Base-by-base conservation (phyloP, 2,797 vertebrate species). In the Lycodopsis pacificus region DNA sequence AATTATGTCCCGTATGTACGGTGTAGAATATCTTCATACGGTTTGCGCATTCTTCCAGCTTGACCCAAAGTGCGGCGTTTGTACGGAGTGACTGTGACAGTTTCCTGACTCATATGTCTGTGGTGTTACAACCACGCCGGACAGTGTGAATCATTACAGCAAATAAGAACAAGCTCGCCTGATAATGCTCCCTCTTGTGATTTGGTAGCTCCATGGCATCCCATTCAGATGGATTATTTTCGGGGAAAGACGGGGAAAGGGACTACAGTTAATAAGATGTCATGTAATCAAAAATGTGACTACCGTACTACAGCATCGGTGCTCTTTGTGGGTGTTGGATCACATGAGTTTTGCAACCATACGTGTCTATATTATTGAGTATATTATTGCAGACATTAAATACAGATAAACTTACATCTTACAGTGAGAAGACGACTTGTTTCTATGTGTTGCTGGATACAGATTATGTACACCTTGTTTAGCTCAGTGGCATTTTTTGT, bases 111-210 rank as follows among this genome's bases (percentile, higher is more conserved):
- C 80, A 77, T 65, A 59, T 8, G 65, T 80, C 69, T 75, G 76
- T 71, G 65, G 76, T 77, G 78, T 86, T 79, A 87, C 83, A 82
- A 82, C 78, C 68, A 71, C 71, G 72, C 62, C 62, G 61, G 63
- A 76, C 84, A 80, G 70, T 42, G 62, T 83, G 84, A 92, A 71
- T 85, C 80, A 84, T 86, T 85, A 49, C 46, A 70, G 67, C 81
- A 79, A 71, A 85, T 90, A 86, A 25, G 22, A 80, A 80, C 67
- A 67, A 54, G 73, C 76, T 80, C 34, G 57, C 75, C 51, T 70
- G 73, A 80, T 79, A 83, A 74, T 20, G 36, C 69, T 68, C 53
- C 62, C 53, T 61, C 67, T 58, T 66, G 49, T 64, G 64, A 77
- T 72, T 67, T 34, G 36, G 64, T 81, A 82, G 80, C 63, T 80